These are phyloP conservation scores for Lycorma delicatula DNA, from an alignment of 1,140 invertebrate species.

Conservation along the genomic window DNA sequence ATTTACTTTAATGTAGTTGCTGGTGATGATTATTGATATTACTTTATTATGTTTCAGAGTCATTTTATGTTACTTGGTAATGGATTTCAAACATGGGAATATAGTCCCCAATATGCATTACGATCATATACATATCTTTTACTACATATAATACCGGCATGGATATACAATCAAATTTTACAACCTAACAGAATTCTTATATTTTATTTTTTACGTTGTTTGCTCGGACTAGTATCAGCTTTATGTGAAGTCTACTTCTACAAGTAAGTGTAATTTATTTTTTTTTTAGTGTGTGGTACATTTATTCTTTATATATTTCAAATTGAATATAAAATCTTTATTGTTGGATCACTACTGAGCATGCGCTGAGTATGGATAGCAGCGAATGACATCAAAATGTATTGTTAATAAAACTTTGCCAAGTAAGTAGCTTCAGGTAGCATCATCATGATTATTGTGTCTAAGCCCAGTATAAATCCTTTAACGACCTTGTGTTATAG, in stretches of 20 bases:
- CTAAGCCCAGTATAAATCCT: too few relatives aligned
- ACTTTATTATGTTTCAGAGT: constrained; percentile 49
- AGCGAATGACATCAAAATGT: too few relatives aligned
- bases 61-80: constrained; percentile 75
- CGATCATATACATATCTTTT: constrained; percentile 88
- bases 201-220: constrained; percentile 81
- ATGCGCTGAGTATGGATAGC: too few relatives aligned
- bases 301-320: too few relatives aligned
- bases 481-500: too few relatives aligned
- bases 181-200: constrained; percentile 73
- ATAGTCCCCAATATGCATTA: constrained; percentile 88
- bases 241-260: constrained; percentile 89
- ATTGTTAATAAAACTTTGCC: too few relatives aligned
- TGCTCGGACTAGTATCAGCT: constrained; percentile 72
- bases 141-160: constrained; percentile 78
- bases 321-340: too few relatives aligned
- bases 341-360: too few relatives aligned
- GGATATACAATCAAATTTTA: constrained; percentile 65
- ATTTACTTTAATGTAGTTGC: too few relatives aligned
- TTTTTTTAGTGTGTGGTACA: too few relatives aligned
- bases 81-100: constrained; percentile 99
- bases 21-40: constrained; percentile 5
- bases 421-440: too few relatives aligned
- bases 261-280: constrained; percentile 55
- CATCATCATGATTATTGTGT: too few relatives aligned